phyloP scores from a whole-genome alignment of 2,888 invertebrate genomes.

The Vanessa cardui region DNA sequence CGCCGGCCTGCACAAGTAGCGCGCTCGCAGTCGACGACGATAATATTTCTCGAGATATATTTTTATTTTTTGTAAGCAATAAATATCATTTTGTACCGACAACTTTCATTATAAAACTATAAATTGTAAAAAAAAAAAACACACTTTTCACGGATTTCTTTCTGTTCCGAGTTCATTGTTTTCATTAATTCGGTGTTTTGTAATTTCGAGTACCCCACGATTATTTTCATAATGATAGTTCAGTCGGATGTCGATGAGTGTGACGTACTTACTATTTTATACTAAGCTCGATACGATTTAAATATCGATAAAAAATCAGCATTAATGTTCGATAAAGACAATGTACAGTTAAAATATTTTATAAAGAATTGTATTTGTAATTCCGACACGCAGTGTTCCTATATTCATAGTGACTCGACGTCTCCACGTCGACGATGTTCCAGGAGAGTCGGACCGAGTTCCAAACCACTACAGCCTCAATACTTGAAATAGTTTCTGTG shows the following conservation, averaged over 20 bases:
- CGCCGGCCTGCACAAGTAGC: constrained; percentile 87
- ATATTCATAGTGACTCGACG: neutral
- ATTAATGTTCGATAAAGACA: too few relatives aligned
- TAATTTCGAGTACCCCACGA: too few relatives aligned
- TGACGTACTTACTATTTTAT: too few relatives aligned
- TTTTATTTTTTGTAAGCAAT: neutral
- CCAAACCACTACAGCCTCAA: neutral
- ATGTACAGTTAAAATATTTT: too few relatives aligned
- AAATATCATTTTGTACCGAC: constrained; percentile 5
- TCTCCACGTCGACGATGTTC: too few relatives aligned
- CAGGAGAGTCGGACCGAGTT: too few relatives aligned
- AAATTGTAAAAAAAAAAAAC: neutral
- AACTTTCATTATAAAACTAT: neutral
- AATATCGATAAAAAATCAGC: too few relatives aligned
- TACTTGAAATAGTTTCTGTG: neutral
- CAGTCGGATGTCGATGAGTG: too few relatives aligned
- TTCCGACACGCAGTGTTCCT: constrained; percentile 7
- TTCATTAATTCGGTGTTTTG: too few relatives aligned
- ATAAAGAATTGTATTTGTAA: too few relatives aligned
- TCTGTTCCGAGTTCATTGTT: neutral
- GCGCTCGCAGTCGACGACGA: neutral
- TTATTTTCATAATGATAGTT: too few relatives aligned
- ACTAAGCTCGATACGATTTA: too few relatives aligned
- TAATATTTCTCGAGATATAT: neutral
- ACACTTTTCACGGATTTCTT: neutral